Base-by-base conservation (phyloP, 92 coral and sea anemone genomes). In the Porites cylindrica region DNA sequence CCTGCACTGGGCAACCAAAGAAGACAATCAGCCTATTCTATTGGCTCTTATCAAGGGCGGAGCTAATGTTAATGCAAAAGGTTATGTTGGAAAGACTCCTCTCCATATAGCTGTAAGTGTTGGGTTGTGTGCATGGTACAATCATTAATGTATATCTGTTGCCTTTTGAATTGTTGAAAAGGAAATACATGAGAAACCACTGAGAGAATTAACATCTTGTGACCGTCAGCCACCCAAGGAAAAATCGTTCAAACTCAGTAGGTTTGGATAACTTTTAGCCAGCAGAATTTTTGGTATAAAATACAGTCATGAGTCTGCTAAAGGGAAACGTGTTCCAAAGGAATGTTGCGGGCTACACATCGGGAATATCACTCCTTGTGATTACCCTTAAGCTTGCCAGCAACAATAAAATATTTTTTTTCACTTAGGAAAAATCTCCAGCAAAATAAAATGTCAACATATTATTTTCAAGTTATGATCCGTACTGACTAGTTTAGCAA, bases 41-140 rank as follows among this genome's bases (percentile, higher is more conserved):
- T 64, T 97, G 72, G 97, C 99, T 50, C 92, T 97, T 47, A 90
- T 97, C 20, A 86, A 90, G 89, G 94, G 90, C 32, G 99, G 98
- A 64, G 99, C 99, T 18, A 82, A 97, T 78, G 96, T 96, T 20
- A 97, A 97, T 91, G 96, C 83, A 8, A 93, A 92, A 75, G 99
- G 98, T 16, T 66, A 79, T 52, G 68, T 88, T 79, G 98, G 99
- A 11, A 91, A 91, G 68, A 97, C 99, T 24, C 99, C 99, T 13
- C 89, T 97, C 18, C 99, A 97, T 79, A 69, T 95, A 66, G 94
- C 99, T 78, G 99, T 97, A 83, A 75, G 97, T 80, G n/a, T 4
- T 4, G 47, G 47, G 47, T 38, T 38, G 47, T 38, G 47, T 38
- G 47, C 3, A 38, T 38, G 47, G 47, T 38, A 38, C 47, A 0